These are phyloP conservation scores for Ephialtes manifestator DNA, from an alignment of 2,888 invertebrate genomes.

Conservation along the genomic window DNA sequence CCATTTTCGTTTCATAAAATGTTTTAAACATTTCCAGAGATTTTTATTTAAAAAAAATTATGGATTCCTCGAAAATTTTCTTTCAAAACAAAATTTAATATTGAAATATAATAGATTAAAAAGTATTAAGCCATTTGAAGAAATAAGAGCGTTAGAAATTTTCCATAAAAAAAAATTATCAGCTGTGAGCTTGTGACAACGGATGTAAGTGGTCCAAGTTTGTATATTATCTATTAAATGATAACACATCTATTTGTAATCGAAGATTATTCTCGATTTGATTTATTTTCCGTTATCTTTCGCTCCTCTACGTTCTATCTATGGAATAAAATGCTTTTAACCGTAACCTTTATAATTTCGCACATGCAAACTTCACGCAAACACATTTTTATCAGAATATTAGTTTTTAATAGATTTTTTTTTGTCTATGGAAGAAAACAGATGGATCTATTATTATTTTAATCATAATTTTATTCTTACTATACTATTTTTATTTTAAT, in stretches of 20 bases:
- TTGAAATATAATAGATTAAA: background rate
- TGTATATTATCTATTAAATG: slow-evolving; percentile 1
- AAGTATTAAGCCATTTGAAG: background rate
- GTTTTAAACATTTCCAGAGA: background rate
- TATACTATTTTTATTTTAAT: too few relatives aligned
- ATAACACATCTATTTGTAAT: background rate
- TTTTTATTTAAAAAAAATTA: too few relatives aligned
- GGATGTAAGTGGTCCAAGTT: background rate
- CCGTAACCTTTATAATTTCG: background rate
- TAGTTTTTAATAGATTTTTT: too few relatives aligned
- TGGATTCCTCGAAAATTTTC: too few relatives aligned
- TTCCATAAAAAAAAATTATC: background rate
- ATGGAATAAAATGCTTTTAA: background rate
- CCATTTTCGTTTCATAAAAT: background rate
- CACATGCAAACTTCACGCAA: background rate
- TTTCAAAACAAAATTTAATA: background rate
- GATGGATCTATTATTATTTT: too few relatives aligned
- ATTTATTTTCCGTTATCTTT: slow-evolving; percentile 1
- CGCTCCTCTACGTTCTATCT: background rate
- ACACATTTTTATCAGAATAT: too few relatives aligned
- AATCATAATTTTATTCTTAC: too few relatives aligned
- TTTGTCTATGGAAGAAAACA: too few relatives aligned
- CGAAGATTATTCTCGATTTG: slow-evolving; percentile 5
- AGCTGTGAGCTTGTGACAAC: background rate
- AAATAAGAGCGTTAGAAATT: background rate